A percentile compares a stretch with the other conserved stretches of the same genome.
phyloP scores from a whole-genome alignment of 2,888 invertebrate genomes.

The Trachelus troglodyta region DNA sequence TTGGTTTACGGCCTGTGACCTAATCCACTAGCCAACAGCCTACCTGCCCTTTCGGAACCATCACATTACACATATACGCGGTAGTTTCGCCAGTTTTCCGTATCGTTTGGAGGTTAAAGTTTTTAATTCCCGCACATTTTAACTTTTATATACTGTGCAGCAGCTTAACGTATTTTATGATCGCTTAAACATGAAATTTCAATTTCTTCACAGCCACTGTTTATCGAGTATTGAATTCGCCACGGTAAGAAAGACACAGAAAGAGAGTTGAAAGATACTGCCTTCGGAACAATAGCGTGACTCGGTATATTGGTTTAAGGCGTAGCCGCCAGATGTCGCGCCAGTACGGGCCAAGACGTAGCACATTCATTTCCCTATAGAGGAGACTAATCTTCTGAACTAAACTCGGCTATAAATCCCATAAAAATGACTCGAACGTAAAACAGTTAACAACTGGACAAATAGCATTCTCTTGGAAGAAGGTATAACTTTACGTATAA shows the following conservation, averaged over 20 bases:
- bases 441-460: background rate
- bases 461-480: background rate
- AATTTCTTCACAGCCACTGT: background rate
- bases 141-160: background rate
- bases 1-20: constrained; percentile 52
- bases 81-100: background rate
- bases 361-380: background rate
- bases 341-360: background rate
- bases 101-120: background rate
- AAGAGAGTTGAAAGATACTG: background rate
- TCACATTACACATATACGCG: background rate
- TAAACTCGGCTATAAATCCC: background rate
- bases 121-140: background rate
- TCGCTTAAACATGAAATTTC: background rate
- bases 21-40: constrained; percentile 40
- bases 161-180: background rate
- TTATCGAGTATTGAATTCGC: background rate
- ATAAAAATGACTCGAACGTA: background rate
- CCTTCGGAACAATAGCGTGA: background rate
- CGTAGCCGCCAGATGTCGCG: constrained; percentile 1
- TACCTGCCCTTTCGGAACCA: constrained; percentile 1
- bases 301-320: background rate
- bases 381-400: background rate
- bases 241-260: background rate
- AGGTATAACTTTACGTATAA: no score